Evolutionary conservation across 2,888 invertebrate genomes (phyloP), one percentile per base, ranked within the genome.

Genomic region (Ornithoptera alexandrae): DNA sequence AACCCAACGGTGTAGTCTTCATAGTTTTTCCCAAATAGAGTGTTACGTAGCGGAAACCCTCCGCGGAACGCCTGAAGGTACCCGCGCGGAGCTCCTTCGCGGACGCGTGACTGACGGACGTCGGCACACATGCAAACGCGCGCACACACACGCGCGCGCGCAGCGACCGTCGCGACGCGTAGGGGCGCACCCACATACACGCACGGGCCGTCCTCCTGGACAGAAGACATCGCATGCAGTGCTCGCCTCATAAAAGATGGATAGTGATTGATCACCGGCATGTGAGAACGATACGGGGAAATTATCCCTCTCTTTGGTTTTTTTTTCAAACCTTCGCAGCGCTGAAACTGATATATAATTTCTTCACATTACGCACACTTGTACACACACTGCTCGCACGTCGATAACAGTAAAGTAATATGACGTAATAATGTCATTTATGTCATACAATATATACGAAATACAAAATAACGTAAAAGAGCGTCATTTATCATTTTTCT

Each of bases 91-190:
- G 59, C 62, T 79, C 78, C 82, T 79, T 76, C 77, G 79, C 79
- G 81, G 84, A 84, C 84, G 78, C 81, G 84, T 87, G 87, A 87
- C 85, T 85, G 88, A 87, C 88, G 84, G 85, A 82, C 85, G 83
- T 79, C 80, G 74, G 76, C 79, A 81, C 84, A 84, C 84, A 74
- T 71, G 70, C 76, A 73, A n/a, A 20, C 64, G 59, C 59, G 20
- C 22, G n/a, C 22, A 0, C 20, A 56, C 65, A 22, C 67, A 30
- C 30, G 58, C 64, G 60, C 60, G 50, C 36, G 60, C 53, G 30
- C 30, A 0, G 3, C 30, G 3, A n/a, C 20, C n/a, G 18, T 57
- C 10, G 18, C n/a, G n/a, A 20, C 64, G 59, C 59, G 20, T 22
- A 24, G n/a, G 1, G 36, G 56, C 65, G 39, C 68, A 24, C 68